Base-by-base conservation (phyloP, 2,797 vertebrate genomes). In the Hippopotamyrus pictus region DNA sequence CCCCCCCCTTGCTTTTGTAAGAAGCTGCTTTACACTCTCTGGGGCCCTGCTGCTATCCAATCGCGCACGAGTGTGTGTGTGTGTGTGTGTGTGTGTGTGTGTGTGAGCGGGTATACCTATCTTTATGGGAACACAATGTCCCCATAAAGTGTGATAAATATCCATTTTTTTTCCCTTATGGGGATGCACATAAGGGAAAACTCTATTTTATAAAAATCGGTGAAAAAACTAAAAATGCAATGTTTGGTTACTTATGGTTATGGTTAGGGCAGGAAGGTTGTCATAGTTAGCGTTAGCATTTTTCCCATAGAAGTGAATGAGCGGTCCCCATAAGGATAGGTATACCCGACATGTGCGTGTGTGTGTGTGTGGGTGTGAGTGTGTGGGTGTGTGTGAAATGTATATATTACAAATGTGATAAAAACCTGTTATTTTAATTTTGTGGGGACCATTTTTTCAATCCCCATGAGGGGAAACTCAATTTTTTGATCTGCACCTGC, bases 91-190 rank as follows among this genome's bases (percentile, higher is more conserved):
- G 91, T 90, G 92, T 90, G 92, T 92, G 22, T 44, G 86, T 48
- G 69, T 86, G 91, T 90, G 91, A 90, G 92, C 37, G 85, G 85
- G 91, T 90, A 91, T 90, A 92, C 92, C 91, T 89, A 91, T 91
- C 90, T 90, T 41, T 87, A 44, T 62, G 65, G 48, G 48, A 50
- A 50, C 48, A 50, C 9, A 12, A 12, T 50, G 48, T 50, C 48
- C 48, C 48, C 48, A 50, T 12, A 50, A 12, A 11, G 48, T 11
- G 48, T 11, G 48, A 50, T 90, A 89, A 86, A n/a, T 59, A 17
- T 17, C 6, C 5, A 7, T 46, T 46, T 46, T 46, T 46, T 46
- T 46, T 7, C 44, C 44, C 44, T 46, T 46, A 50, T 12, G 48
- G 48, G 48, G 37, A 3, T 41, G 3, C 37, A 41, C n/a, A n/a